Base-by-base conservation (phyloP, 2,113 vertebrate species). In the Lota lota region DNA sequence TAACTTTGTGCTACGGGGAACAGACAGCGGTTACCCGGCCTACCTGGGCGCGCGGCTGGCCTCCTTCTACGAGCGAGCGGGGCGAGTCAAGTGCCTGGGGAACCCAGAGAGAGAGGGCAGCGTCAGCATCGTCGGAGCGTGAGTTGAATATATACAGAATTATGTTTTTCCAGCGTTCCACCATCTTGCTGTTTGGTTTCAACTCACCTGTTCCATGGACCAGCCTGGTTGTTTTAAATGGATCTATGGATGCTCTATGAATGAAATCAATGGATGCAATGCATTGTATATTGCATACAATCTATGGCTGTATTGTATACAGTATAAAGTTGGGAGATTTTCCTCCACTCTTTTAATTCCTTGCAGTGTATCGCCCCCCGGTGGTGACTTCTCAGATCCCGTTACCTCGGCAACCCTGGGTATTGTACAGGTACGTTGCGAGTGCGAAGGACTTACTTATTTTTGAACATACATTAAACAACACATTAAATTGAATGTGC, bases 71-170 rank as follows among this genome's bases (percentile, higher is more conserved):
- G 97, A 99, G 85, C 93, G 97, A 65, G 96, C 97, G 0, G 97
- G 97, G 67, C 92, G 97, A 33, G 97, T 99, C 70, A 98, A 98
- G 79, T 99, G 97, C 79, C 91, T 98, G 74, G 96, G 97, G 33
- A 99, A 98, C 79, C 97, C 97, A 2, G 97, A 99, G 82, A 90
- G 97, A 73, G 97, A 99, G 88, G 97, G 97, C 79, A 99, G 97
- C 0, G 95, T 99, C 91, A 99, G 97, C 94, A 99, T 98, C 33
- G 97, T 99, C 2, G 97, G 97, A 91, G 97, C 96, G 97, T 99
- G 87, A 97, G 96, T 85, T 22, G 16, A 90, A 77, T 5, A 64
- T 20, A 12, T 8, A 16, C 22, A 22, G 11, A 1, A 22, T 22
- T 12, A 21, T 19, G 19, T 60, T 60, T 21, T 21, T 21, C 1